A percentile compares a stretch with the other conserved stretches of the same genome.
Conservation (phyloP, 2,888 invertebrate genomes). For the Peribatodes rhomboidaria region DNA sequence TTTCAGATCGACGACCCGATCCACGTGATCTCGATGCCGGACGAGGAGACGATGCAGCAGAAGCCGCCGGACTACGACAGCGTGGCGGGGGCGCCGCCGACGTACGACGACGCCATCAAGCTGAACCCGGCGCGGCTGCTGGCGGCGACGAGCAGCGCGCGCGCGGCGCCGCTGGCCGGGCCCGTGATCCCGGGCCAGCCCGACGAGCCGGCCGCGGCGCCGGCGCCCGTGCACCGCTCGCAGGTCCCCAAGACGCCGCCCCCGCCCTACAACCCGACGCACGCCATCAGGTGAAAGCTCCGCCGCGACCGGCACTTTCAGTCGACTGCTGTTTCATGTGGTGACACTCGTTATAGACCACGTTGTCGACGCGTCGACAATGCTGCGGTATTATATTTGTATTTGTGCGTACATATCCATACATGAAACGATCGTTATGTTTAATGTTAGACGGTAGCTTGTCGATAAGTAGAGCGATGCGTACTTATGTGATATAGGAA, state of each 20-base stretch:
- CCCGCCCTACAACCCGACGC: slow-evolving; percentile 81
- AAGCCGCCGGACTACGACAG: slow-evolving; percentile 91
- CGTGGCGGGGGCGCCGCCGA: slow-evolving; percentile 89
- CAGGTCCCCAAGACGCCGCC: slow-evolving; percentile 82
- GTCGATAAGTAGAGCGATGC: slow-evolving; percentile 66
- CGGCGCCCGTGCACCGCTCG: slow-evolving; percentile 69
- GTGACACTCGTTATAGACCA: slow-evolving; percentile 71
- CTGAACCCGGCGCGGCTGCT: slow-evolving; percentile 88
- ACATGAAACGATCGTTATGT: slow-evolving; percentile 72
- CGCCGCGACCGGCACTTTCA: slow-evolving; percentile 68
- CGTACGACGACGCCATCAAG: slow-evolving; percentile 91
- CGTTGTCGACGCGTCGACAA: slow-evolving; percentile 60
- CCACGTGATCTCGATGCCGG: slow-evolving; percentile 88
- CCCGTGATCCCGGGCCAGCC: slow-evolving; percentile 73
- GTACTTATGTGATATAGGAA: slow-evolving; percentile 85
- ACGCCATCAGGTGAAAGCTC: slow-evolving; percentile 82
- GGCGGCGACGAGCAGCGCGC: slow-evolving; percentile 71
- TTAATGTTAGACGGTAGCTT: slow-evolving; percentile 63
- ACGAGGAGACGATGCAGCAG: slow-evolving; percentile 86
- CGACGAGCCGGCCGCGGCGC: slow-evolving; percentile 53
- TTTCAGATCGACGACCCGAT: slow-evolving; percentile 89
- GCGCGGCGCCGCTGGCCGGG: slow-evolving; percentile 55
- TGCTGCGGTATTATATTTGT: slow-evolving; percentile 75
- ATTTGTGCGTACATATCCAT: slow-evolving; percentile 74
- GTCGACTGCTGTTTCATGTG: slow-evolving; percentile 84